Base-by-base conservation (phyloP, 2,113 vertebrate genomes). In the Poeciliopsis prolifica region DNA sequence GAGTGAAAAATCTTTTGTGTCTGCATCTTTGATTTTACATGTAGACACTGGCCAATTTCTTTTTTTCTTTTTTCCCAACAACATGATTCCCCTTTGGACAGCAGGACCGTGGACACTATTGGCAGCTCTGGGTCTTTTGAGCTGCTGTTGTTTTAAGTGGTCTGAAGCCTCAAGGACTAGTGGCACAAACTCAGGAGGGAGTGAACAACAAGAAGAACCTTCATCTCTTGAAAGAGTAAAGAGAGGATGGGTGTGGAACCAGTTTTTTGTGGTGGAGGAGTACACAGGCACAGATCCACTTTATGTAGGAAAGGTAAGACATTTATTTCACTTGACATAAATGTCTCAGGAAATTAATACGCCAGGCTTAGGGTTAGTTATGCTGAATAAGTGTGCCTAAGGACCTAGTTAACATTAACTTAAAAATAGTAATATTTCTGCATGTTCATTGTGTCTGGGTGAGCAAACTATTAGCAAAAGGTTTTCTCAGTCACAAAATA, bases 241-340 rank as follows among this genome's bases (percentile, higher is more conserved):
- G 91, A 96, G 98, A n/a, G 98, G 98, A 92, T 99, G 98, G 98
- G 98, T 99, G 79, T 99, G 98, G 98, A 99, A 99, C 87, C 98
- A 99, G 75, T 99, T 99, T 93, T 99, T 99, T 72, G 97, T 99
- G 87, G 98, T 99, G 91, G 98, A 99, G 87, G 98, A 99, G 91
- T 99, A 99, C 94, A 99, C 98, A 0, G 98, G 98, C 83, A 98
- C 97, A 0, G 98, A 99, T 81, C 98, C 97, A 0, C 95, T 99
- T 31, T 99, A 99, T 0, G 98, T 99, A 28, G 97, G 98, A 88
- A 99, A 99, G 98, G 98, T 99, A 97, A 90, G 91, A 60, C 3
- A 5, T 69, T 58, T 4, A 48, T 4, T 15, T 70, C 22, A 73
- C 51, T 17, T 79, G 1, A 37, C 64, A 24, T 51, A 31, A 65